Percentiles rank a stretch among this genome's conserved stretches.
These are phyloP conservation scores for Blastobasis lacticolella DNA, from an alignment of 2,888 invertebrate species.

Conservation along the genomic window DNA sequence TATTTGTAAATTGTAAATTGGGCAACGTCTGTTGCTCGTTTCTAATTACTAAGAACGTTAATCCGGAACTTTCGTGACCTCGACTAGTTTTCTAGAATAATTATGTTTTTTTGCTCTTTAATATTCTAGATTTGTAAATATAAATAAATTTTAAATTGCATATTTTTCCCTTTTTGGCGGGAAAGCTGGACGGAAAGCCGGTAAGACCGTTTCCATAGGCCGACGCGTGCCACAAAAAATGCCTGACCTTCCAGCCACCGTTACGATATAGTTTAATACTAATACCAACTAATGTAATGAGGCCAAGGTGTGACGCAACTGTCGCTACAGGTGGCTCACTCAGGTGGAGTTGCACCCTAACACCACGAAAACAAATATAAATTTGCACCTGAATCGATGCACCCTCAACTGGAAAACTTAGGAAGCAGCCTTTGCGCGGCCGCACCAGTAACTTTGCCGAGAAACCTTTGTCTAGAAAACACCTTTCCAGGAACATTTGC, in stretches of 20 bases:
- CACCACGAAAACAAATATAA: constrained; percentile 2
- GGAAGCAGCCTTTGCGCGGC: not conserved
- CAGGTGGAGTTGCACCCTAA: constrained; percentile 51
- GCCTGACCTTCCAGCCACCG: constrained; percentile 28
- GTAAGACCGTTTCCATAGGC: constrained; percentile 1
- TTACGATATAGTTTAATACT: constrained; percentile 32
- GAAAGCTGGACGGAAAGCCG: not conserved
- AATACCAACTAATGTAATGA: constrained; percentile 27
- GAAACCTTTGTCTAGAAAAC: constrained; percentile 34
- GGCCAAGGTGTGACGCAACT: constrained; percentile 58
- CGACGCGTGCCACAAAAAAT: constrained; percentile 4
- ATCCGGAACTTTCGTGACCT: no score
- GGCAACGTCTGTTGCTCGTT: no score
- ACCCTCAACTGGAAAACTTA: not conserved
- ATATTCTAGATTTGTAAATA: no score
- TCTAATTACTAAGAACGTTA: no score
- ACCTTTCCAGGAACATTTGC: constrained; percentile 39
- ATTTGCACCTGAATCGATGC: not conserved
- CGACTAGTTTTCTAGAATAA: no score
- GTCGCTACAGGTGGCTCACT: constrained; percentile 50
- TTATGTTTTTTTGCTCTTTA: no score
- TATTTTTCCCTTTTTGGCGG: not conserved
- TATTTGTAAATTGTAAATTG: no score
- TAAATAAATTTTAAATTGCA: no score
- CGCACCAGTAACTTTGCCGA: constrained; percentile 17